These are phyloP conservation scores for Butorides virescens DNA, from an alignment of 2,113 vertebrate species.

Conservation along the genomic window DNA sequence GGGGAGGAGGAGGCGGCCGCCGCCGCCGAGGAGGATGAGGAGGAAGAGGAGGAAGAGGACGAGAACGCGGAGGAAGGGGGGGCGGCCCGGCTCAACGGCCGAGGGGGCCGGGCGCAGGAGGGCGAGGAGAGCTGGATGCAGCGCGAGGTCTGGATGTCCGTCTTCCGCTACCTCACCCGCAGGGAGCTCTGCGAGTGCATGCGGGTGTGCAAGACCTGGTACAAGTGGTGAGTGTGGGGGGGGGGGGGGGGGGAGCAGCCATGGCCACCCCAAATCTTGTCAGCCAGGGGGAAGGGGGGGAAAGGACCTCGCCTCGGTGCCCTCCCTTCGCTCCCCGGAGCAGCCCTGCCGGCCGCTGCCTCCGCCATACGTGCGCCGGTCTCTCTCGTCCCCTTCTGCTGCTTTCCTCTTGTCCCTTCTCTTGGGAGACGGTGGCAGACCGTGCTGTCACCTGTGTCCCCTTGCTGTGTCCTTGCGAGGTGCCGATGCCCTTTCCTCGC, in stretches of 20 bases:
- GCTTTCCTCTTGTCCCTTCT: neutral
- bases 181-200: conserved; percentile 96
- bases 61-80: conserved; percentile 75
- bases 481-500: rapidly evolving
- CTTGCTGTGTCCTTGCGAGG: rapidly evolving
- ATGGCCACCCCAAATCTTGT: neutral
- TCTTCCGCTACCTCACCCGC: conserved; percentile 94
- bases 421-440: neutral
- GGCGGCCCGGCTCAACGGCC: conserved; percentile 74
- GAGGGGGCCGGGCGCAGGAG: conserved; percentile 72
- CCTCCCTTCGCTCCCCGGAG: too few species aligned
- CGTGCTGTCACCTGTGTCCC: neutral
- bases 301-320: rapidly evolving
- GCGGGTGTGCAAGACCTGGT: conserved; percentile 99
- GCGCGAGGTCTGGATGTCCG: conserved; percentile 96
- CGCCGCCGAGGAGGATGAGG: conserved; percentile 75
- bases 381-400: neutral
- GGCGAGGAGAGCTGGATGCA: conserved; percentile 82
- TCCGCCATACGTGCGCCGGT: too few species aligned
- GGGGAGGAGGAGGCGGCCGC: conserved; percentile 57
- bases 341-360: too few species aligned
- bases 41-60: conserved; percentile 76
- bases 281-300: too few species aligned
- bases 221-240: conserved; percentile 92
- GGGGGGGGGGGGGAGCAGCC: too few species aligned